Evolutionary conservation across 2,113 vertebrate species (phyloP).

Genomic region (Circaetus gallicus): DNA sequence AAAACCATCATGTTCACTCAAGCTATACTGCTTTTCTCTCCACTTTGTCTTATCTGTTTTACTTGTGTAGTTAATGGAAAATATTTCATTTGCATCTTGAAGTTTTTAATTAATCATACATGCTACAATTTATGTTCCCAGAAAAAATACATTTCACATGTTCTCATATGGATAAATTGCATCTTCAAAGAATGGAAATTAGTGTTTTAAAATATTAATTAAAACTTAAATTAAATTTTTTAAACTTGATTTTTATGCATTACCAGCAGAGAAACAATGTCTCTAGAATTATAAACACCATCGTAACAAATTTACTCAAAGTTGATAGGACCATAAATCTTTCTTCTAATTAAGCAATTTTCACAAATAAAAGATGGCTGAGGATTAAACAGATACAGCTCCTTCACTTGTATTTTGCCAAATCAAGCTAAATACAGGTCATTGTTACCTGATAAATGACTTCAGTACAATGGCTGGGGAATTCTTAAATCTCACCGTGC

Average conservation of each 20-base stretch:
- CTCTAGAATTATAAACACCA: conserved; percentile 10
- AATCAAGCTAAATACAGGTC: not conserved
- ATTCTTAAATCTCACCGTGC: not conserved
- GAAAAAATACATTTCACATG: not conserved
- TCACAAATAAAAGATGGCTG: not conserved
- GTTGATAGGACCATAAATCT: conserved; percentile 20
- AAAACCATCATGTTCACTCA: not conserved
- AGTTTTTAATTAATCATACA: conserved; percentile 44
- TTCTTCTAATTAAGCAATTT: conserved; percentile 3
- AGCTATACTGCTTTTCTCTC: not conserved
- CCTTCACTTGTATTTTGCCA: not conserved
- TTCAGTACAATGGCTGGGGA: not conserved
- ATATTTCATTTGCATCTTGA: conserved; percentile 14
- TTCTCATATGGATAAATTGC: conserved; percentile 20
- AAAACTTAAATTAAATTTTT: conserved; percentile 41
- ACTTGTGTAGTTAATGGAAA: not conserved
- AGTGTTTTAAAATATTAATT: conserved; percentile 40
- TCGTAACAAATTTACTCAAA: not conserved
- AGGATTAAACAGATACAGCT: not conserved
- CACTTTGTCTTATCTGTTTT: not conserved
- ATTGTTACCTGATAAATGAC: not conserved
- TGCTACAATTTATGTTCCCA: not conserved
- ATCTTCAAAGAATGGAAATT: conserved; percentile 21
- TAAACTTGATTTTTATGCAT: conserved; percentile 33
- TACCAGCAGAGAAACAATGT: conserved; percentile 27